Evolutionary conservation across 2,888 invertebrate species (phyloP).

Genomic region (Tupiocoris notatus): DNA sequence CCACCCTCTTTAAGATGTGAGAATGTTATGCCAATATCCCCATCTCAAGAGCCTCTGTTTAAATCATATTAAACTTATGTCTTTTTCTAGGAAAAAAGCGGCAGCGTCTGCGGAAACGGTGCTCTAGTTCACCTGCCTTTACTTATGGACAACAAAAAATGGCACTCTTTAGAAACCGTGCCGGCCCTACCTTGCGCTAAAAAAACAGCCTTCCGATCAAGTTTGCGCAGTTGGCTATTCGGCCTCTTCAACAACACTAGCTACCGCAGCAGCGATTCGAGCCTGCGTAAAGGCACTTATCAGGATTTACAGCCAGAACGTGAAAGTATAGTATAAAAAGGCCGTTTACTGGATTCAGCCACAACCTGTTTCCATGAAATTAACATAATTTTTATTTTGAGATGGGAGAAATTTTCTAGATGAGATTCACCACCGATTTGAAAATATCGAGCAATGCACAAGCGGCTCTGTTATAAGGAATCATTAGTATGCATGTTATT

Average conservation of each 20-base stretch:
- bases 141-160: conserved; percentile 63
- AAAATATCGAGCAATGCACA: no score
- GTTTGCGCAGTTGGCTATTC: conserved; percentile 71
- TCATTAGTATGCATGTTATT: no score
- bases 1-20: no score
- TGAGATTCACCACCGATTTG: no score
- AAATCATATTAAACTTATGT: neutral
- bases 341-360: no score
- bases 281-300: conserved; percentile 59
- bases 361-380: no score
- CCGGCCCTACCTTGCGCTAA: conserved; percentile 56
- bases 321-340: conserved; percentile 63
- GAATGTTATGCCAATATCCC: no score
- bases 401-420: no score
- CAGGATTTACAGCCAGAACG: conserved; percentile 60
- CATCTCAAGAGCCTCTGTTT: no score
- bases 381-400: no score
- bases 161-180: conserved; percentile 76
- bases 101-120: conserved; percentile 49
- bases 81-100: conserved; percentile 45
- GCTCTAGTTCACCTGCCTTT: conserved; percentile 55
- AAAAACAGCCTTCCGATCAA: conserved; percentile 60
- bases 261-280: conserved; percentile 64
- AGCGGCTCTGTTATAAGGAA: no score
- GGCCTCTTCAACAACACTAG: conserved; percentile 73